A percentile compares a stretch with the other conserved stretches of the same genome.
phyloP scores from a whole-genome alignment of 2,113 vertebrate genomes.

The Chaetodon trifascialis region DNA sequence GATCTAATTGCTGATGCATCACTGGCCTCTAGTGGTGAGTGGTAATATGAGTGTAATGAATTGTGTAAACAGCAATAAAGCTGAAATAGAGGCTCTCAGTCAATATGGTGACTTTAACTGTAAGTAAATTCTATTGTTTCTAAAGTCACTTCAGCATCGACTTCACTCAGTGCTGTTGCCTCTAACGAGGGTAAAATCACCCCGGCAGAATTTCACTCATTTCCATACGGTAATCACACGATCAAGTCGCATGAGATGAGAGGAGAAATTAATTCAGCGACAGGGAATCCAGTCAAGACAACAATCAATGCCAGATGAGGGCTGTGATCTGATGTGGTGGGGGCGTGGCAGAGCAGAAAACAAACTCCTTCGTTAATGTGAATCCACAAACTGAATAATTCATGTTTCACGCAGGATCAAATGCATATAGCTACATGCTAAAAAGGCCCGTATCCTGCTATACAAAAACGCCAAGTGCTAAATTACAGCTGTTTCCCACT shows the following conservation, averaged over 20 bases:
- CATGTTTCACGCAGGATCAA: not conserved
- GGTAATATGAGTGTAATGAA: slow-evolving; percentile 1
- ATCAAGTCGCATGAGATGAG: slow-evolving; percentile 35
- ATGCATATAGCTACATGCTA: not conserved
- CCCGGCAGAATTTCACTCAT: slow-evolving; percentile 15
- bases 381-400: not conserved
- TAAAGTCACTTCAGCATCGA: slow-evolving; percentile 36
- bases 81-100: slow-evolving; percentile 24
- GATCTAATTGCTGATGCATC: slow-evolving; percentile 54
- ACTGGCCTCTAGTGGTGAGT: slow-evolving; percentile 79
- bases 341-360: not conserved
- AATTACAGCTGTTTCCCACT: slow-evolving; percentile 5
- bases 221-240: slow-evolving; percentile 54
- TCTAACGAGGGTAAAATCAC: slow-evolving; percentile 48
- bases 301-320: not conserved
- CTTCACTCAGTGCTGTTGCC: slow-evolving; percentile 29
- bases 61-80: slow-evolving; percentile 47
- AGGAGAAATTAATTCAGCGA: slow-evolving; percentile 26
- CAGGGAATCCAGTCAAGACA: slow-evolving; percentile 21
- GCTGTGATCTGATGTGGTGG: not conserved
- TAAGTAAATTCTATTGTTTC: slow-evolving; percentile 51
- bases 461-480: not conserved
- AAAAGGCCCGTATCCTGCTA: not conserved
- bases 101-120: slow-evolving; percentile 25
- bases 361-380: not conserved